Base-by-base conservation (phyloP, 2,888 invertebrate species). In the Tetheella fluctuosa region DNA sequence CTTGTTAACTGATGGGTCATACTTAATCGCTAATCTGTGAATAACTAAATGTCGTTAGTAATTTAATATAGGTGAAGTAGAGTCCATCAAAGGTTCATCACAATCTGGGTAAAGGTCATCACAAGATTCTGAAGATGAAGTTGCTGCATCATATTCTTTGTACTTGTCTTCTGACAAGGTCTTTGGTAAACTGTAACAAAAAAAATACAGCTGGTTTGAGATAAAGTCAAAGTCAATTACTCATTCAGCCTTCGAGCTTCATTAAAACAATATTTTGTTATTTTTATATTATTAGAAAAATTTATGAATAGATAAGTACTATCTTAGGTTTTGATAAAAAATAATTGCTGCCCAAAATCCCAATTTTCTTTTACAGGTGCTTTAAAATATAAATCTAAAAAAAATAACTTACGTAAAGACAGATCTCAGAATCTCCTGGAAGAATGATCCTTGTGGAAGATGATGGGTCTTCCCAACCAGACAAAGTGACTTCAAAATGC, bases 401-500 rank as follows among this genome's bases (percentile, higher is more conserved):
- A 23, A 61, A 23, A 3, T 2, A 39, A 89, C 94, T 94, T 87
- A 96, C 96, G 94, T 95, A 83, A 96, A 96, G 60, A 95, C 90
- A 13, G 94, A 94, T 79, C 95, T 94, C 64, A 96, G 80, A 69
- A 96, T 94, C 88, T 96, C 96, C 67, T 95, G 94, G 69, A 95
- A 84, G 73, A 96, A 95, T 55, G 89, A 88, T 6, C 94, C 95
- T 74, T 94, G 94, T 57, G 90, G 81, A 48, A 75, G 73, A 54
- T 85, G 73, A 30, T 89, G 86, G 23, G 93, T 85, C 80, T 94
- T 92, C 34, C 94, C 94, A 6, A 95, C 94, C 66, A 94, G 89
- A 79, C 96, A 96, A 64, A 96, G 88, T n/a, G 94, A 94, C 83
- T 95, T 95, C 69, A 95, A 84, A 55, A 95, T 83, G 80, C 96